Percentiles rank a stretch among this genome's conserved stretches.
Conservation (phyloP, 2,888 invertebrate species). For the Rhaphigaster nebulosa region DNA sequence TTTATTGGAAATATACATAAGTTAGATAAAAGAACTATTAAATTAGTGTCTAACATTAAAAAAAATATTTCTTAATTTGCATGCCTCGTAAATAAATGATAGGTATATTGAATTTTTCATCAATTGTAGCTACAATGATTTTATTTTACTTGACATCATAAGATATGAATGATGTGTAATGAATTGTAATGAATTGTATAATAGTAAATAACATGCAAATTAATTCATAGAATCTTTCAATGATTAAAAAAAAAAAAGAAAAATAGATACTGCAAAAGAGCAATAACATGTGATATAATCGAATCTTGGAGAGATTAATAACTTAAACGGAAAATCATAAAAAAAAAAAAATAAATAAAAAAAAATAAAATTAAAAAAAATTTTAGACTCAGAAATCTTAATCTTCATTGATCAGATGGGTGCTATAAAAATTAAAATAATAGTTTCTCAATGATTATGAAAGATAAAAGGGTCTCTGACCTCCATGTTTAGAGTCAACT, state of each 20-base stretch:
- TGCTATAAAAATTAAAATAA: slow-evolving; percentile 38
- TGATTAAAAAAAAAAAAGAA: neutral
- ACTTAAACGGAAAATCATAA: neutral
- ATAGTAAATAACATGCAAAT: neutral
- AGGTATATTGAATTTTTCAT: no score
- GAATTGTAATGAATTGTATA: neutral
- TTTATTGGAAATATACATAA: no score
- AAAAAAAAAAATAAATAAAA: neutral
- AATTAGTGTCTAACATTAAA: no score
- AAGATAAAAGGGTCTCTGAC: slow-evolving; percentile 70
- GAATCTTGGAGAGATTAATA: neutral
- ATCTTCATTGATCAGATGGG: neutral
- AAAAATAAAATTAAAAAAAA: no score
- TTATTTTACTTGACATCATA: neutral
- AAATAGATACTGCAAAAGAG: neutral
- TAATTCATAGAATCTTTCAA: neutral
- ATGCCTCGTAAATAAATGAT: no score
- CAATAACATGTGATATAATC: neutral
- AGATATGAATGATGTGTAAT: neutral
- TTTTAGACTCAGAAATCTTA: neutral
- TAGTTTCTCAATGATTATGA: neutral
- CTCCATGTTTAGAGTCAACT: slow-evolving; percentile 73
- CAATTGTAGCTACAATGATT: no score
- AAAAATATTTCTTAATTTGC: no score
- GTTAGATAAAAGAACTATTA: no score